Percentiles rank a stretch among this genome's conserved stretches.
Conservation (phyloP, 1,140 invertebrate genomes). For the Liolophura sinensis region DNA sequence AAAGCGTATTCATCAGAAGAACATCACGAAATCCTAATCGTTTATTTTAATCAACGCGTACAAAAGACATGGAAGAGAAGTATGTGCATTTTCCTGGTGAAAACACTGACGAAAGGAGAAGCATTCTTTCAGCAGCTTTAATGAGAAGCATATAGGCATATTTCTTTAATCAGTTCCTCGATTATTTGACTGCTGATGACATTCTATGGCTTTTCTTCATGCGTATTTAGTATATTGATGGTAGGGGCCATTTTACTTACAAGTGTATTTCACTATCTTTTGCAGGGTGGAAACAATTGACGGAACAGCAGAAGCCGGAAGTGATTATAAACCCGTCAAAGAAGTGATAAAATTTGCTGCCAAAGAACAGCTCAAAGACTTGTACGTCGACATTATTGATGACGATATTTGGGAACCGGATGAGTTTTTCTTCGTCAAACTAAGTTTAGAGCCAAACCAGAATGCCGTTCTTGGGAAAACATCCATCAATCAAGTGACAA, state of each 20-base stretch:
- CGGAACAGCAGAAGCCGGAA: slow-evolving; percentile 64
- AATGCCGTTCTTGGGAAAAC: slow-evolving; percentile 61
- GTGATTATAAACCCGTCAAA: slow-evolving; percentile 67
- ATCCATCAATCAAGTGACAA: slow-evolving; percentile 70
- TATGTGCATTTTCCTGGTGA: too few species aligned
- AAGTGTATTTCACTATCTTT: slow-evolving; percentile 1
- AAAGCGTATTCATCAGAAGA: too few species aligned
- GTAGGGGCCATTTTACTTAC: neutral
- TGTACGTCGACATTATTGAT: slow-evolving; percentile 66
- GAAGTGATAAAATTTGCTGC: slow-evolving; percentile 64
- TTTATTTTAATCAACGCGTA: too few species aligned
- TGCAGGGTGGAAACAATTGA: slow-evolving; percentile 67
- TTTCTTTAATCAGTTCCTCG: too few species aligned
- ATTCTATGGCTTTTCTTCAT: neutral
- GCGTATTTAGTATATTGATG: neutral
- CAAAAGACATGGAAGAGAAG: too few species aligned
- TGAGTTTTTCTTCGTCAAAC: slow-evolving; percentile 69
- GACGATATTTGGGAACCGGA: slow-evolving; percentile 71
- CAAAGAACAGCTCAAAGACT: slow-evolving; percentile 63
- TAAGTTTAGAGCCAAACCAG: slow-evolving; percentile 56
- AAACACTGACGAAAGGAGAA: neutral
- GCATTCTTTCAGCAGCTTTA: neutral
- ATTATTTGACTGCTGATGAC: neutral
- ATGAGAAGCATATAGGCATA: neutral
- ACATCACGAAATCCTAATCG: too few species aligned